These are phyloP conservation scores for Bos javanicus DNA, from an alignment of 2,113 vertebrate genomes.

Conservation along the genomic window DNA sequence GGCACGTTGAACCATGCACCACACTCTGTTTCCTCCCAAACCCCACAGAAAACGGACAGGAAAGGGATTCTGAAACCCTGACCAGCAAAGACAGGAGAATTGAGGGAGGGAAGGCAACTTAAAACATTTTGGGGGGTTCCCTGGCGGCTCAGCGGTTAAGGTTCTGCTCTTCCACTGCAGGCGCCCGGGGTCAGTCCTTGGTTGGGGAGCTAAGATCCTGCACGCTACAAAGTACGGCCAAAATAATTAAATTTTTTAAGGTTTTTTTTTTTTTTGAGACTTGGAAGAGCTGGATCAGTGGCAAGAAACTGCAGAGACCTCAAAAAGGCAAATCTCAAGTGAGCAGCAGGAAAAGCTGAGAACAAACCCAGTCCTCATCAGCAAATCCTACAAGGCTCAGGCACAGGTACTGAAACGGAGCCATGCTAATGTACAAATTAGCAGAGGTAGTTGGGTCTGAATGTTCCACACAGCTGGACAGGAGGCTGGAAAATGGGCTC, in stretches of 20 bases:
- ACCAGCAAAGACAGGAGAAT: background rate
- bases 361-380: too few relatives aligned
- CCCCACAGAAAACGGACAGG: background rate
- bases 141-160: background rate
- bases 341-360: background rate
- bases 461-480: background rate
- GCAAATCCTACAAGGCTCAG: background rate
- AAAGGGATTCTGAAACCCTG: too few relatives aligned
- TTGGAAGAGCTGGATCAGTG: background rate
- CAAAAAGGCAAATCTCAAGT: background rate
- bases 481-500: background rate
- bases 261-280: background rate
- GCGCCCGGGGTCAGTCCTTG: background rate
- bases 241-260: background rate
- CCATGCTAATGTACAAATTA: accelerated
- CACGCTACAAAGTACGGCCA: background rate
- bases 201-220: background rate
- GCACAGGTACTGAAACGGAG: accelerated
- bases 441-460: background rate
- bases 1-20: accelerated
- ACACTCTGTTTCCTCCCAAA: background rate
- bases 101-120: background rate
- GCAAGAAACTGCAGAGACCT: background rate
- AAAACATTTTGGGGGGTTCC: background rate
- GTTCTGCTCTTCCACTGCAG: background rate